phyloP scores from a whole-genome alignment of 2,797 vertebrate genomes.

The Nyctibius grandis region DNA sequence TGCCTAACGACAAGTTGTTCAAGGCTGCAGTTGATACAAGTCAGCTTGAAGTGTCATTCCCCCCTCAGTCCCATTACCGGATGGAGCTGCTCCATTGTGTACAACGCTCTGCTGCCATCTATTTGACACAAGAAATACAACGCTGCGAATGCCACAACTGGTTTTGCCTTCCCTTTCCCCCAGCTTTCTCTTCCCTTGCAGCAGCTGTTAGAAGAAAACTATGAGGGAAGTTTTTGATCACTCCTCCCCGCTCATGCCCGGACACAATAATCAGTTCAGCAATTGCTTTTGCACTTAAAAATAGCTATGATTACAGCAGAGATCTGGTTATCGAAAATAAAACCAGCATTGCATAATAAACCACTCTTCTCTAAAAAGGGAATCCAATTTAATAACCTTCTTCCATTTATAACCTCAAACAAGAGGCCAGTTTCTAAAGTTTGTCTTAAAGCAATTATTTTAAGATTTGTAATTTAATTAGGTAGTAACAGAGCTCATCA shows the following conservation, averaged over 20 bases:
- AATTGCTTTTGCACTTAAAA: background rate
- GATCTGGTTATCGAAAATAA: background rate
- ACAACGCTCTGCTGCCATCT: constrained; percentile 96
- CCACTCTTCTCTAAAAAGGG: background rate
- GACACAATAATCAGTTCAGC: background rate
- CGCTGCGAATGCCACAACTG: background rate
- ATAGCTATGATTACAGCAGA: background rate
- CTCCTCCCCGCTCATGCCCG: background rate
- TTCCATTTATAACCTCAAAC: background rate
- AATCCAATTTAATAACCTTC: background rate
- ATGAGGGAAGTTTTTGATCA: background rate
- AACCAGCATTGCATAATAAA: background rate
- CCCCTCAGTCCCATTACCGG: background rate
- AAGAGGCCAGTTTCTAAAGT: background rate
- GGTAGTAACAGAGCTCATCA: fast-evolving
- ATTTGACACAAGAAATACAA: constrained; percentile 66
- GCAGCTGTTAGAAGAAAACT: background rate
- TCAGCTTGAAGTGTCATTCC: constrained; percentile 56
- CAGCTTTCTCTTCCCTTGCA: background rate
- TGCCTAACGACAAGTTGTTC: constrained; percentile 54
- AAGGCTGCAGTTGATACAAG: constrained; percentile 46
- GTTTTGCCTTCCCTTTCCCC: background rate
- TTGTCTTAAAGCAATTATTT: background rate
- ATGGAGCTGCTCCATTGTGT: constrained; percentile 34
- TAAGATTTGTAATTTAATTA: background rate